A percentile compares a stretch with the other conserved stretches of the same genome.
phyloP scores from a whole-genome alignment of 2,113 vertebrate species.

The Sardina pilchardus region DNA sequence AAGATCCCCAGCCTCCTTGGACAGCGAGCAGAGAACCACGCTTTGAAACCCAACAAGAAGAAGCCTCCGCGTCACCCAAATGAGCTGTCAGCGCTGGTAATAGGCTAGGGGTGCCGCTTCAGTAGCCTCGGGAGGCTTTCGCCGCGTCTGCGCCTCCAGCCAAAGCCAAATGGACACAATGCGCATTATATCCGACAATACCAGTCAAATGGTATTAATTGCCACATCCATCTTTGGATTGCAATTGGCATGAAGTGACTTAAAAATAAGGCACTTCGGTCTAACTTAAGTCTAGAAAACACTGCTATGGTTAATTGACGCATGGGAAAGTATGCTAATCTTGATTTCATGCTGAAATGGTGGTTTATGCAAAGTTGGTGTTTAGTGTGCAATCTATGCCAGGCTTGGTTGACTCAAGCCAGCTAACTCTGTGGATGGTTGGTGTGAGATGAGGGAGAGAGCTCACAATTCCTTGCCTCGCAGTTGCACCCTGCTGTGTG shows the following conservation, averaged over 20 bases:
- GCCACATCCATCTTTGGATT: neutral
- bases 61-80: conserved; percentile 30
- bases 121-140: conserved; percentile 30
- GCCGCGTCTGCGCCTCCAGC: neutral
- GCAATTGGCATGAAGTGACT: neutral
- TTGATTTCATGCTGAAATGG: neutral
- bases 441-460: conserved; percentile 43
- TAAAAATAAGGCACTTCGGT: neutral
- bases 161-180: neutral
- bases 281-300: neutral
- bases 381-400: neutral
- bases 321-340: neutral
- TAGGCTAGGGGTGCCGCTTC: conserved; percentile 17
- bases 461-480: conserved; percentile 31
- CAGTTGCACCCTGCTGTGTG: conserved; percentile 39
- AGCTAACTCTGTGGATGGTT: neutral
- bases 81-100: conserved; percentile 47
- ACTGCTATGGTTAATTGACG: neutral
- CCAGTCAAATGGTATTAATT: neutral
- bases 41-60: conserved; percentile 35
- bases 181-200: neutral
- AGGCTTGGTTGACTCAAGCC: neutral
- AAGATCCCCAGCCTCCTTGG: conserved; percentile 48
- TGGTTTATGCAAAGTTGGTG: neutral
- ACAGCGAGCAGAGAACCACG: conserved; percentile 35